Evolutionary conservation across 2,113 vertebrate species (phyloP).

Genomic region (Scopus umbretta): DNA sequence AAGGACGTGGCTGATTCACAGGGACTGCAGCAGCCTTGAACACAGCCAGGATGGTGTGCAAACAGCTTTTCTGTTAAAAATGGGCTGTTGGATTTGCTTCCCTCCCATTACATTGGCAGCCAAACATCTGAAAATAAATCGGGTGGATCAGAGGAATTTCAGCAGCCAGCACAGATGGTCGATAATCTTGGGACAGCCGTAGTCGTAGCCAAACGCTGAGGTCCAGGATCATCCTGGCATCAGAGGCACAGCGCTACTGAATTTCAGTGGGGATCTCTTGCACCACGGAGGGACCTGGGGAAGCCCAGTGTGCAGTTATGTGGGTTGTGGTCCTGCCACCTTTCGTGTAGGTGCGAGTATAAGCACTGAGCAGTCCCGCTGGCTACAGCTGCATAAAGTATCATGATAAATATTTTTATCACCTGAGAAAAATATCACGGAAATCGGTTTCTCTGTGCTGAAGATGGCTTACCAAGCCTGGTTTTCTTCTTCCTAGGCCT

Average conservation of each 20-base stretch:
- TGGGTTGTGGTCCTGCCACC: neutral
- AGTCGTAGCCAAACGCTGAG: neutral
- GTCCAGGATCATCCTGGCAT: neutral
- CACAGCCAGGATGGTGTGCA: neutral
- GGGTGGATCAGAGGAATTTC: neutral
- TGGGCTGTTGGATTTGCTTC: neutral
- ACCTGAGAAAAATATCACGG: too few relatives aligned
- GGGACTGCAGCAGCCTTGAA: neutral
- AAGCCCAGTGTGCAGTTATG: fast-evolving
- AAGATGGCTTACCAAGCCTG: neutral
- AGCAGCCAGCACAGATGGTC: fast-evolving
- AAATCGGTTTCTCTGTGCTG: neutral
- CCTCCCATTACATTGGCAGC: neutral
- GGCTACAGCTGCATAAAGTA: neutral
- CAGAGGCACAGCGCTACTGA: fast-evolving
- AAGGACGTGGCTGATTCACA: neutral
- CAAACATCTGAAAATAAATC: neutral
- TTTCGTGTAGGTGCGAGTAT: fast-evolving
- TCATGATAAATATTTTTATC: too few relatives aligned
- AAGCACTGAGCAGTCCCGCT: too few relatives aligned
- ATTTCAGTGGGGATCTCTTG: neutral
- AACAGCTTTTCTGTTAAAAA: neutral
- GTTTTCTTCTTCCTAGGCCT: neutral
- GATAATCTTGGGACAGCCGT: neutral
- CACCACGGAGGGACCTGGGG: too few relatives aligned